A percentile compares a stretch with the other conserved stretches of the same genome.
Conservation (phyloP, 2,113 vertebrate species). For the Smithornis capensis region DNA sequence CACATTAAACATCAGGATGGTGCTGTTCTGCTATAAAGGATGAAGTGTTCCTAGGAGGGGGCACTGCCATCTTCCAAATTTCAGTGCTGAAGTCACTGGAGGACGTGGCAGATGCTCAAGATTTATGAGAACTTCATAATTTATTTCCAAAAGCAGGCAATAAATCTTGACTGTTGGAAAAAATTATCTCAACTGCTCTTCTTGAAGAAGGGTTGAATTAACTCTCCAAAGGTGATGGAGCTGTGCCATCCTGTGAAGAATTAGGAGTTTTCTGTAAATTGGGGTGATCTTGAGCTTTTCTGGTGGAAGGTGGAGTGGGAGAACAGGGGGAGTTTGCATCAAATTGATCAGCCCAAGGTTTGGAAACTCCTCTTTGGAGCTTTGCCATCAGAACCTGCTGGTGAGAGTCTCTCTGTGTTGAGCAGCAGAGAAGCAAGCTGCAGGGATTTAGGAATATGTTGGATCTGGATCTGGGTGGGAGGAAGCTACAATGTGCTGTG, state of each 20-base stretch:
- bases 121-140: background rate
- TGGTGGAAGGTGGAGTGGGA: background rate
- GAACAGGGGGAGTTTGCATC: background rate
- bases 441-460: background rate
- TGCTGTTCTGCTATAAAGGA: background rate
- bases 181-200: background rate
- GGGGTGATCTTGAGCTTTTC: background rate
- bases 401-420: background rate
- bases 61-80: background rate
- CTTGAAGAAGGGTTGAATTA: background rate
- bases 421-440: background rate
- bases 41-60: background rate
- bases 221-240: accelerated
- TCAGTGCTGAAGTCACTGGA: background rate
- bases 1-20: accelerated
- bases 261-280: background rate
- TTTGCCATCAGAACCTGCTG: background rate
- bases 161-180: background rate
- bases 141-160: background rate
- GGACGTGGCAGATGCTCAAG: background rate
- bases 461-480: background rate
- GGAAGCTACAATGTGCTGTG: background rate
- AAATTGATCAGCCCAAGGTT: accelerated
- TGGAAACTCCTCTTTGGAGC: background rate
- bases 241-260: background rate